Evolutionary conservation across 2,888 invertebrate species (phyloP).

Genomic region (Platerodrilus igneus): DNA sequence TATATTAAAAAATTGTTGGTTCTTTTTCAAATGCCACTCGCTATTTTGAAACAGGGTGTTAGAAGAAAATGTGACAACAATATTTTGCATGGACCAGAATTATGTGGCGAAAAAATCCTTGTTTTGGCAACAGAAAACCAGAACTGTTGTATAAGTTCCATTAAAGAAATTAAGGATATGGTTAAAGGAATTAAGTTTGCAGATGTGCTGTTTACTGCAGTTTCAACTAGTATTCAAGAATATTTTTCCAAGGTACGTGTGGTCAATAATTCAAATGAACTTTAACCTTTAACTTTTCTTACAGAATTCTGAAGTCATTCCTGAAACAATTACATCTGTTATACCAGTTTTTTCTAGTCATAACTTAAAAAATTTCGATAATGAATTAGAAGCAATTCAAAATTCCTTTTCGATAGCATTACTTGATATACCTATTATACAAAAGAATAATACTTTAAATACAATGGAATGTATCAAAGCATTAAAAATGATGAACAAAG

Average conservation of each 20-base stretch:
- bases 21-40: constrained; percentile 7
- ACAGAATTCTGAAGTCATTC: constrained; percentile 1
- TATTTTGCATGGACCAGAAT: constrained; percentile 1
- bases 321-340: constrained; percentile 5
- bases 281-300: neutral
- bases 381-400: too few species aligned
- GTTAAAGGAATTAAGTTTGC: constrained; percentile 5
- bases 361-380: constrained; percentile 4
- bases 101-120: constrained; percentile 6
- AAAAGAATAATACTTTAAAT: neutral
- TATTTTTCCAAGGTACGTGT: constrained; percentile 8
- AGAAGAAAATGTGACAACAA: constrained; percentile 6
- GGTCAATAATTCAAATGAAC: neutral
- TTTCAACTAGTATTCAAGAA: constrained; percentile 8
- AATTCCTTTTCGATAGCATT: constrained; percentile 8
- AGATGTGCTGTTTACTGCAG: constrained; percentile 8
- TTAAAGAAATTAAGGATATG: constrained; percentile 7
- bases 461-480: constrained; percentile 1
- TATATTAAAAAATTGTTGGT: constrained; percentile 2
- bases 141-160: constrained; percentile 1
- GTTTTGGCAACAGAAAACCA: constrained; percentile 1
- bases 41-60: constrained; percentile 4
- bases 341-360: constrained; percentile 8
- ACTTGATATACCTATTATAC: constrained; percentile 4
- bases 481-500: constrained; percentile 4